Conservation (phyloP, 2,797 vertebrate species). For the Syngnathus rostellatus region DNA sequence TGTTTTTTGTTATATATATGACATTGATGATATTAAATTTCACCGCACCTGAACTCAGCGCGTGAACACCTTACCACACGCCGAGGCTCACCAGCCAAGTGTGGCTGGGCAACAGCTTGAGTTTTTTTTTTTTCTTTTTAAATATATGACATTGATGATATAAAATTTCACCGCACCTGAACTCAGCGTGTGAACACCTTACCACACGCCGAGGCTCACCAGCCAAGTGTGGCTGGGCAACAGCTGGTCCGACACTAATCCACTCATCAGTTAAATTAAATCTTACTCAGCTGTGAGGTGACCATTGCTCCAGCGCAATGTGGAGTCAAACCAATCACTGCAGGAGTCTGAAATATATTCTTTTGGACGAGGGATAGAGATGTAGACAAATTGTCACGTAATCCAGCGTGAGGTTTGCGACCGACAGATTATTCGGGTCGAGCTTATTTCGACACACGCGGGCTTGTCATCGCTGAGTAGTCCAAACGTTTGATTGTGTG, state of each 20-base stretch:
- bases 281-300: slow-evolving; percentile 39
- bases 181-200: slow-evolving; percentile 26
- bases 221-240: slow-evolving; percentile 35
- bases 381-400: background rate
- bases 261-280: slow-evolving; percentile 62
- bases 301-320: slow-evolving; percentile 37
- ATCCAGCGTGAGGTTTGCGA: background rate
- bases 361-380: slow-evolving; percentile 16
- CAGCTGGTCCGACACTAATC: slow-evolving; percentile 54
- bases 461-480: background rate
- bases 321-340: slow-evolving; percentile 24
- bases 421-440: slow-evolving; percentile 4
- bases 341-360: background rate
- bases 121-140: too few species aligned
- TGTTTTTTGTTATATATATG: background rate
- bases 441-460: slow-evolving; percentile 1
- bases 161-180: slow-evolving; percentile 31
- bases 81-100: slow-evolving; percentile 30
- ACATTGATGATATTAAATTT: slow-evolving; percentile 22
- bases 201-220: slow-evolving; percentile 21
- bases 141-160: slow-evolving; percentile 4
- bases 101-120: slow-evolving; percentile 45
- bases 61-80: slow-evolving; percentile 10
- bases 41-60: slow-evolving; percentile 31
- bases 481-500: background rate